Conservation (phyloP, 2,888 invertebrate genomes). For the Dichetophora obliterata region DNA sequence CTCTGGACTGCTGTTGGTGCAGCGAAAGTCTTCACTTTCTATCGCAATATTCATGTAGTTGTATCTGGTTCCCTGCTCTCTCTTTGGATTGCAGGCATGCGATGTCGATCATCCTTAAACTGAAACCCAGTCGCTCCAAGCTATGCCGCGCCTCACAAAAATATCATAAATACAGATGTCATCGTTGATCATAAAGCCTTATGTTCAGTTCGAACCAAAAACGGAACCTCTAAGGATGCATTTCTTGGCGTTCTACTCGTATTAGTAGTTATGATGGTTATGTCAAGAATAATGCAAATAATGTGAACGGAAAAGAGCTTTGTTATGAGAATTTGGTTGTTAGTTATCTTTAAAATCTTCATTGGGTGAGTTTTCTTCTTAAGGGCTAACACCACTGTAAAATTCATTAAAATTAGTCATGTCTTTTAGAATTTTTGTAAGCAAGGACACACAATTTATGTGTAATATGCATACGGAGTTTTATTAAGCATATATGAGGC, state of each 20-base stretch:
- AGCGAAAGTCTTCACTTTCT: slow-evolving; percentile 43
- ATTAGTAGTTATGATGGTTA: slow-evolving; percentile 17
- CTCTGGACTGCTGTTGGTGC: slow-evolving; percentile 17
- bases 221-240: slow-evolving; percentile 35
- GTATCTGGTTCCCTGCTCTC: background rate
- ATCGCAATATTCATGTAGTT: background rate
- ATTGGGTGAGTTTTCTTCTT: no score
- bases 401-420: no score
- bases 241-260: background rate
- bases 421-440: no score
- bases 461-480: no score
- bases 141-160: background rate
- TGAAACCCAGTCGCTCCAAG: background rate
- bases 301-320: slow-evolving; percentile 10
- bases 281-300: slow-evolving; percentile 33
- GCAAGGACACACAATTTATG: no score
- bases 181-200: slow-evolving; percentile 14
- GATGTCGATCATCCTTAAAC: background rate
- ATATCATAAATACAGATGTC: slow-evolving; percentile 24
- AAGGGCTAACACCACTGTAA: no score
- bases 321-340: background rate
- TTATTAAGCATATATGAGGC: no score
- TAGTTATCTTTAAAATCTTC: no score
- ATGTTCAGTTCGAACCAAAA: slow-evolving; percentile 9
- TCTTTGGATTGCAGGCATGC: background rate